A percentile compares a stretch with the other conserved stretches of the same genome.
Evolutionary conservation across 2,797 vertebrate species (phyloP).

Genomic region (Spea hammondii): DNA sequence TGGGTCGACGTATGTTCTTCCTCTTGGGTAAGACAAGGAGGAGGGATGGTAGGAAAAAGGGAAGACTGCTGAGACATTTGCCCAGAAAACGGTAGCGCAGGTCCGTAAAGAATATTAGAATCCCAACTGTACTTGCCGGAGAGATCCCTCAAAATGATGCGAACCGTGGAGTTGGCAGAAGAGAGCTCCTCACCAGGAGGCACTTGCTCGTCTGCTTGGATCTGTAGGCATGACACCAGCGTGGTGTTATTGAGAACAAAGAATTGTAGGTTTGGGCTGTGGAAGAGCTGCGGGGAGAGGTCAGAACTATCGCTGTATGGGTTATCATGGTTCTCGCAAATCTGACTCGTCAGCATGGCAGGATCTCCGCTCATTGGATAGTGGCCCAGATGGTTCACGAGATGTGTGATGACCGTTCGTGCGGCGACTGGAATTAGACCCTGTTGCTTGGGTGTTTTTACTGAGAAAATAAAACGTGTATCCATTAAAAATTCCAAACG

Average conservation of each 20-base stretch:
- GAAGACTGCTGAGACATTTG: slow-evolving; percentile 70
- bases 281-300: slow-evolving; percentile 94
- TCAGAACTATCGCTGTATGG: slow-evolving; percentile 89
- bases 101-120: slow-evolving; percentile 91
- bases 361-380: slow-evolving; percentile 97
- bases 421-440: slow-evolving; percentile 94
- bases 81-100: slow-evolving; percentile 73
- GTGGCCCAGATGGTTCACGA: slow-evolving; percentile 96
- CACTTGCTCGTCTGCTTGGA: slow-evolving; percentile 85
- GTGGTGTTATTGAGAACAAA: slow-evolving; percentile 93
- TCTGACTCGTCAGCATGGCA: slow-evolving; percentile 93
- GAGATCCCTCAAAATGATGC: slow-evolving; percentile 91
- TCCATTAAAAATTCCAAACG: too few relatives aligned
- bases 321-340: slow-evolving; percentile 98
- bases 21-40: slow-evolving; percentile 65
- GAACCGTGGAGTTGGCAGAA: slow-evolving; percentile 87
- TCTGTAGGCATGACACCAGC: slow-evolving; percentile 88
- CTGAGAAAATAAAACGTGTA: slow-evolving; percentile 66
- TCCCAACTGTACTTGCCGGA: slow-evolving; percentile 98
- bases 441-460: slow-evolving; percentile 91
- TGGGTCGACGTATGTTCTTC: slow-evolving; percentile 66
- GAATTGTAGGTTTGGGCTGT: slow-evolving; percentile 95
- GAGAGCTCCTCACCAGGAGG: slow-evolving; percentile 92
- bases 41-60: slow-evolving; percentile 64
- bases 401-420: slow-evolving; percentile 92